phyloP scores from a whole-genome alignment of 2,797 vertebrate genomes.

The Lithobates pipiens region DNA sequence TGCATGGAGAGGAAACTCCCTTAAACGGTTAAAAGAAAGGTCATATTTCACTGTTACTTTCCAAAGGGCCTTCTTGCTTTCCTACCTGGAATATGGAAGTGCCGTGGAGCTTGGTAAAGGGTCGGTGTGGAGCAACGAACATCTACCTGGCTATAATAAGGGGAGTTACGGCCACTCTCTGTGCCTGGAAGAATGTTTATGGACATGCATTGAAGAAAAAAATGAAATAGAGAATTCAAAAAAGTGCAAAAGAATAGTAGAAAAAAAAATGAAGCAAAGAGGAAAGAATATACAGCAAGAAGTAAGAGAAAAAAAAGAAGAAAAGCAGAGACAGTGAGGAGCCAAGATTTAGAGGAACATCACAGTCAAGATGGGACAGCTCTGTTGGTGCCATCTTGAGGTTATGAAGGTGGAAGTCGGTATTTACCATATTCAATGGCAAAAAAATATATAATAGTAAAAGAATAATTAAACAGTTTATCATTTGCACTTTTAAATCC shows the following conservation, averaged over 20 bases:
- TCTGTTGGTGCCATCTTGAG: conserved; percentile 14
- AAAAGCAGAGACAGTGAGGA: conserved; percentile 31
- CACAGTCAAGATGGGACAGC: conserved; percentile 20
- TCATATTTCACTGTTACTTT: background rate
- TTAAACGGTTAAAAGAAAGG: too few relatives aligned
- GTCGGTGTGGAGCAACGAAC: conserved; percentile 93
- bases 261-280: conserved; percentile 8
- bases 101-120: conserved; percentile 96
- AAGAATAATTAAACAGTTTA: too few relatives aligned
- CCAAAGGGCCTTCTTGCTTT: background rate
- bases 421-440: background rate
- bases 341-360: conserved; percentile 34
- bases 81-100: conserved; percentile 99
- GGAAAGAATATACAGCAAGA: conserved; percentile 51
- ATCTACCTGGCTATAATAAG: conserved; percentile 96
- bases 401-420: background rate
- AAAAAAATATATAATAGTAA: background rate
- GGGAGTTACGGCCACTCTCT: conserved; percentile 97
- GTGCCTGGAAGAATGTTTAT: conserved; percentile 80
- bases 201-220: conserved; percentile 33
- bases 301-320: conserved; percentile 22
- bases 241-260: conserved; percentile 62
- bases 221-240: background rate
- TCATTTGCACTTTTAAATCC: too few relatives aligned
- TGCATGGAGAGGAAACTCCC: too few relatives aligned